Base-by-base conservation (phyloP, 2,888 invertebrate genomes). In the Brachyptera risi region DNA sequence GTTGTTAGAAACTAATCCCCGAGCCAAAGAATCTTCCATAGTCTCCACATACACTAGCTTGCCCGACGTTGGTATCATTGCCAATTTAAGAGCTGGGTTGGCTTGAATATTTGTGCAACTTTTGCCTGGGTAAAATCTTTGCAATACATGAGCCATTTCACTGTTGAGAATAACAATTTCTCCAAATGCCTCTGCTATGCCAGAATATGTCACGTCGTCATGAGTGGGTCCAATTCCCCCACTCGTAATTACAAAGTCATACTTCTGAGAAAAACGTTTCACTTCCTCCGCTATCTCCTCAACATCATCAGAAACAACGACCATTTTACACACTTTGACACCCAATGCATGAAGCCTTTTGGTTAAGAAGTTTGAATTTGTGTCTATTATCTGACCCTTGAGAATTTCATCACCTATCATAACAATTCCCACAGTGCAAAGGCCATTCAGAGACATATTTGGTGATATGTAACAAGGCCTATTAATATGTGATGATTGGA, bases 151-250 rank as follows among this genome's bases (percentile, higher is more conserved):
- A 47, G 71, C 65, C 63, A 78, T 68, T 47, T 71, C 71, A 37
- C 70, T 56, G 63, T 77, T 70, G 35, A 69, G 60, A 56, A 69
- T 68, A 3, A 77, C 65, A 31, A 67, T 64, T 15, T 75, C 68
- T 35, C 69, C 68, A 58, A 79, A 75, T 35, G 75, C 78, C 59
- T 72, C 71, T 2, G 77, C 77, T 13, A 79, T 75, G n/a, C 82
- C 84, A 72, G 80, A 78, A 70, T 84, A 85, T 1, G 86, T 86
- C 60, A 83, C 74, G 69, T 86, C 86, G 72, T 86, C 86, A 68
- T 86, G 86, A 1, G 86, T 86, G 0, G 86, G 85, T 2, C 86
- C 87, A 44, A 86, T 79, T 9, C 86, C 86, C 7, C 85, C 85
- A 11, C 81, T 79, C 1, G 85, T 84, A 49, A 86, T 75, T 2